Evolutionary conservation across 2,888 invertebrate species (phyloP).

Genomic region (Erpobdella octoculata): DNA sequence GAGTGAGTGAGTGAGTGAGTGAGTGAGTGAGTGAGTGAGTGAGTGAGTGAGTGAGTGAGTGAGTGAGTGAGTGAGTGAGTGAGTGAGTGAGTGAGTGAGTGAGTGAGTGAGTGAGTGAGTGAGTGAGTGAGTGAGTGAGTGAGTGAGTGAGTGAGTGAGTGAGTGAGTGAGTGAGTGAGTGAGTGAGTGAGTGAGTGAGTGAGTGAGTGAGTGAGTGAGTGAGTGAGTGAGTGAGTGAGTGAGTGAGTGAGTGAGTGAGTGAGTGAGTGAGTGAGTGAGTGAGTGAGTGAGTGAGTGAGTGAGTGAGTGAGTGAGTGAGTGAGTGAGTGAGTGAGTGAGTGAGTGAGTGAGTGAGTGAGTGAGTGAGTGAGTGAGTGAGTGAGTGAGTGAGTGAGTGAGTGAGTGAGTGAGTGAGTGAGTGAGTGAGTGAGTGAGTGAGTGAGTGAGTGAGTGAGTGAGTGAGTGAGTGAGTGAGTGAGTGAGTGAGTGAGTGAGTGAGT

Average conservation of each 20-base stretch:
- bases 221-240: slow-evolving; percentile 9
- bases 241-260: slow-evolving; percentile 9
- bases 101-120: neutral
- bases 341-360: neutral
- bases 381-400: neutral
- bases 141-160: slow-evolving; percentile 6
- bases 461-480: neutral
- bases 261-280: slow-evolving; percentile 9
- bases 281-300: slow-evolving; percentile 9
- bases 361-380: neutral
- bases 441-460: neutral
- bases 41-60: slow-evolving; percentile 29
- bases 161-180: slow-evolving; percentile 9
- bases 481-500: neutral
- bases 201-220: slow-evolving; percentile 9
- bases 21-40: slow-evolving; percentile 30
- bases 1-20: slow-evolving; percentile 30
- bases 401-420: neutral
- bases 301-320: neutral
- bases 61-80: slow-evolving; percentile 30
- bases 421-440: neutral
- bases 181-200: slow-evolving; percentile 9
- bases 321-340: neutral
- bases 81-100: slow-evolving; percentile 29
- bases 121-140: neutral